These are phyloP conservation scores for Labeo catla DNA, from an alignment of 2,113 vertebrate genomes.

Conservation along the genomic window DNA sequence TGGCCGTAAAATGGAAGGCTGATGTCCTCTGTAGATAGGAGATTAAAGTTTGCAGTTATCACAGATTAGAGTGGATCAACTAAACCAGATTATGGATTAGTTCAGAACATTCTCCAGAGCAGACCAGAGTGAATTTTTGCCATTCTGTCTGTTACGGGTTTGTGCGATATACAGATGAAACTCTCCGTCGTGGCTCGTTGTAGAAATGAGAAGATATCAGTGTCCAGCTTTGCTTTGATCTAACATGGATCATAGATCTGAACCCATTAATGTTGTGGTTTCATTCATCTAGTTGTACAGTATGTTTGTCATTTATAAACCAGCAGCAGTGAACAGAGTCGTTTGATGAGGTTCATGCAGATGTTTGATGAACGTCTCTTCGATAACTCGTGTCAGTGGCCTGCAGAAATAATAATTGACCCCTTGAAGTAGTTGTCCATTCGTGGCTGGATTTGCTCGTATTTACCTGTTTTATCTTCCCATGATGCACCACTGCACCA, in stretches of 20 bases:
- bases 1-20: constrained; percentile 53
- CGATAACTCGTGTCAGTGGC: too few relatives aligned
- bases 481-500: too few relatives aligned
- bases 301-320: not conserved
- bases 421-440: not conserved
- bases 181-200: not conserved
- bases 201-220: not conserved
- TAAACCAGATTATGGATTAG: constrained; percentile 73
- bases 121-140: constrained; percentile 30
- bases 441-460: not conserved
- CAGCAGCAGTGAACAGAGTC: too few relatives aligned
- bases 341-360: not conserved
- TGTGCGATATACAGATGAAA: not conserved
- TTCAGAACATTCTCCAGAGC: constrained; percentile 61
- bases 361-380: not conserved
- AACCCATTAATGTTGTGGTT: not conserved
- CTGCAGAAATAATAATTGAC: too few relatives aligned
- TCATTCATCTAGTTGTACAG: not conserved
- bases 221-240: not conserved
- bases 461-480: too few relatives aligned
- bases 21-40: constrained; percentile 62
- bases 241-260: not conserved
- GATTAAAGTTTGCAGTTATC: constrained; percentile 68
- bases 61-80: constrained; percentile 71
- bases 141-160: not conserved